Evolutionary conservation across 1,140 invertebrate species (phyloP).

Genomic region (Drosophila subobscura): DNA sequence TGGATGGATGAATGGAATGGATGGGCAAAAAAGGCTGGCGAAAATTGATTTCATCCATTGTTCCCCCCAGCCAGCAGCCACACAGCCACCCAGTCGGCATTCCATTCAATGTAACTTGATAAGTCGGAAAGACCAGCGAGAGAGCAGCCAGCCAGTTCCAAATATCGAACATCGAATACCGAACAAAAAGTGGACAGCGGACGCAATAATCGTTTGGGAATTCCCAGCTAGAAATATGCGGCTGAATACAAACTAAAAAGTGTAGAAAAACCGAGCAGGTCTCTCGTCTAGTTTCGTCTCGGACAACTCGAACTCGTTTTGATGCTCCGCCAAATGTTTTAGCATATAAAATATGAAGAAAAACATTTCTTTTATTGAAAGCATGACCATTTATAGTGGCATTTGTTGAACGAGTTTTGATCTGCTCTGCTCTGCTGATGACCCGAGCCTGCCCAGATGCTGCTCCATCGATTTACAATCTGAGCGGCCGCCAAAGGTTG

Average conservation of each 20-base stretch:
- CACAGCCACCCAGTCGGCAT: slow-evolving; percentile 9
- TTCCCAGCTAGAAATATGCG: slow-evolving; percentile 71
- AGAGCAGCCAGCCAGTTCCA: slow-evolving; percentile 17
- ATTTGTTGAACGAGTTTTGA: slow-evolving; percentile 60
- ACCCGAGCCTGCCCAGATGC: slow-evolving; percentile 29
- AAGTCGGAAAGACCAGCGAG: slow-evolving; percentile 17
- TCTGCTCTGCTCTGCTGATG: slow-evolving; percentile 3
- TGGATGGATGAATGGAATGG: slow-evolving; percentile 35
- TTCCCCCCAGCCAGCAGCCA: slow-evolving; percentile 20
- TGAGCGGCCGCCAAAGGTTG: slow-evolving; percentile 18
- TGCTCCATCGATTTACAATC: slow-evolving; percentile 37
- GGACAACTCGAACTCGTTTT: slow-evolving; percentile 61
- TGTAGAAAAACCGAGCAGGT: slow-evolving; percentile 52
- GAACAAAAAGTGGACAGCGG: slow-evolving; percentile 38
- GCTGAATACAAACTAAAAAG: slow-evolving; percentile 49
- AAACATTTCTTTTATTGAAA: slow-evolving; percentile 72
- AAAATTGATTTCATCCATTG: slow-evolving; percentile 72
- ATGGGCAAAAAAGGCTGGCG: slow-evolving; percentile 58
- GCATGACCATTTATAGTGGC: slow-evolving; percentile 53
- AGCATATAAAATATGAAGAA: slow-evolving; percentile 67
- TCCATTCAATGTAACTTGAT: slow-evolving; percentile 45
- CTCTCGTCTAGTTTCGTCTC: slow-evolving; percentile 12
- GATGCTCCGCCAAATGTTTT: slow-evolving; percentile 57
- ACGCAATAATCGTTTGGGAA: slow-evolving; percentile 66
- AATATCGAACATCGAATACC: slow-evolving; percentile 23